phyloP scores from a whole-genome alignment of 2,888 invertebrate species.

The Tenthredo notha region DNA sequence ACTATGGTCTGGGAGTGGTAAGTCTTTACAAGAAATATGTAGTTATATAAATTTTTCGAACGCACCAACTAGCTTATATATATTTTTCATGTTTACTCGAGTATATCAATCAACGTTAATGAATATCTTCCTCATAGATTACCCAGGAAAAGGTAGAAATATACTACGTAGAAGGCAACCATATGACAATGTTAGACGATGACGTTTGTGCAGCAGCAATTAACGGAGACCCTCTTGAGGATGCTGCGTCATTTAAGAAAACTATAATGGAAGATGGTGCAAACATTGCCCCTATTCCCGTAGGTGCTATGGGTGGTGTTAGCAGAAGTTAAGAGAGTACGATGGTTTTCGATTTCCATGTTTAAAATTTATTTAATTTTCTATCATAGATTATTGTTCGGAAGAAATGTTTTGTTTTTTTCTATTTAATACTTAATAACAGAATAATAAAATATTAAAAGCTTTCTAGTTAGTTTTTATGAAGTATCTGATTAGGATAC shows the following conservation, averaged over 20 bases:
- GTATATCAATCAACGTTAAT: background rate
- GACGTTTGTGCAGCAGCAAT: conserved; percentile 80
- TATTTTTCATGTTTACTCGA: background rate
- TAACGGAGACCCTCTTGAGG: conserved; percentile 71
- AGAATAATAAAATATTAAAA: background rate
- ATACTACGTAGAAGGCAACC: conserved; percentile 86
- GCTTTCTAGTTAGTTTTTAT: background rate
- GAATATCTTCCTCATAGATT: conserved; percentile 69
- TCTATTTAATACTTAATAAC: background rate
- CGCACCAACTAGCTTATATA: background rate
- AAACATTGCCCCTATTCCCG: conserved; percentile 61
- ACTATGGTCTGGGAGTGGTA: conserved; percentile 82
- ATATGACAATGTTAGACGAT: conserved; percentile 85
- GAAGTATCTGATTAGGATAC: background rate
- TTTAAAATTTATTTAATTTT: background rate
- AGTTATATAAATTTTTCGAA: background rate
- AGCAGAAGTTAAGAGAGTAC: conserved; percentile 2
- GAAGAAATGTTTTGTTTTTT: background rate
- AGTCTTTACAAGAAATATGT: conserved; percentile 32
- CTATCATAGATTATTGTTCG: background rate
- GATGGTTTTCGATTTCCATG: background rate
- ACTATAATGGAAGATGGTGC: conserved; percentile 67
- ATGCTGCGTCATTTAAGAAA: conserved; percentile 67
- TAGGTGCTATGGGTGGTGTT: background rate
- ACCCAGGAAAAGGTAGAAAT: conserved; percentile 82